phyloP scores from a whole-genome alignment of 2,797 vertebrate species.

The Liasis olivaceus region DNA sequence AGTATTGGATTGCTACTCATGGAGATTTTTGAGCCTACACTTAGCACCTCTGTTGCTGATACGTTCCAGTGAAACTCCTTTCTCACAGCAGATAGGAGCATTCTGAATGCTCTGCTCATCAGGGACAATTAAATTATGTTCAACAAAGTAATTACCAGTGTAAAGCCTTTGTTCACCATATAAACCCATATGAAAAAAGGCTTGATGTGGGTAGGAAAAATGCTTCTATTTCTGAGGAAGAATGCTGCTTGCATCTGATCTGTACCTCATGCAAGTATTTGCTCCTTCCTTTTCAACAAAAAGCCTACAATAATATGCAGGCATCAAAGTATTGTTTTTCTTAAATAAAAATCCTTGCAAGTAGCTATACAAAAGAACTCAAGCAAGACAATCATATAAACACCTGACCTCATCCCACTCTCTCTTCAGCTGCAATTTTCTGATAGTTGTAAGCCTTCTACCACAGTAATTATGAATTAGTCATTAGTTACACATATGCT shows the following conservation, averaged over 20 bases:
- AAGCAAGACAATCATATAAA: background rate
- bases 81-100: background rate
- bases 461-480: constrained; percentile 47
- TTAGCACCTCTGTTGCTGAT: background rate
- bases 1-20: background rate
- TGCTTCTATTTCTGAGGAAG: background rate
- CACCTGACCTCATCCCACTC: background rate
- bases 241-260: background rate
- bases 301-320: background rate
- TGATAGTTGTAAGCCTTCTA: constrained; percentile 32
- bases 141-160: background rate
- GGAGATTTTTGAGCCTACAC: background rate
- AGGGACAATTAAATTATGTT: background rate
- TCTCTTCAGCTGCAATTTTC: constrained; percentile 22
- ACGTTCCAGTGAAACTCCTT: background rate
- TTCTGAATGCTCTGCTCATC: background rate
- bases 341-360: background rate
- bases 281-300: background rate
- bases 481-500: constrained; percentile 20
- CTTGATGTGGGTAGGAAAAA: background rate
- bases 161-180: background rate
- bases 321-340: background rate
- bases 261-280: background rate
- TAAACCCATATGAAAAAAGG: background rate
- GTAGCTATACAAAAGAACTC: background rate